Conservation (phyloP, 2,113 vertebrate genomes). For the Chauna torquata region DNA sequence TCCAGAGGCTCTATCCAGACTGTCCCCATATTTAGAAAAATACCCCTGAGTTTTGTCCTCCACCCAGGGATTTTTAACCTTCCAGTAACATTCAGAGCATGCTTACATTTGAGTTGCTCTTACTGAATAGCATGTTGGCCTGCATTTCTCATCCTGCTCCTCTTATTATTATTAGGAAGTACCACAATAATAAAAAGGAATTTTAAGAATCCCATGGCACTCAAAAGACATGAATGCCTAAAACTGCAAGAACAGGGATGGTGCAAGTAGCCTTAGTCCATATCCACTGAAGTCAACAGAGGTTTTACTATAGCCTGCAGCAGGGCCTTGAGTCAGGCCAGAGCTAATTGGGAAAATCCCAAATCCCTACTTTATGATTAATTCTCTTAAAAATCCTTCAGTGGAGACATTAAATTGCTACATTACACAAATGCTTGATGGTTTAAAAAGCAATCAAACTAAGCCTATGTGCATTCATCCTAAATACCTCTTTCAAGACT, state of each 20-base stretch:
- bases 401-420: not conserved
- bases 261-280: not conserved
- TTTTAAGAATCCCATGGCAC: not conserved
- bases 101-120: not conserved
- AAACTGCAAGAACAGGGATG: not conserved
- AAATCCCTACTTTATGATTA: not conserved
- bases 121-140: fast-evolving
- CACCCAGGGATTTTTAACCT: not conserved
- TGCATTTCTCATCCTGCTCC: not conserved
- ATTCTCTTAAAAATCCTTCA: not conserved
- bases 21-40: not conserved
- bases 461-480: not conserved
- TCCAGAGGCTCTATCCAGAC: not conserved
- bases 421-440: not conserved
- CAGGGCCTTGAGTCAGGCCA: not conserved
- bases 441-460: not conserved
- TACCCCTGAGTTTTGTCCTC: not conserved
- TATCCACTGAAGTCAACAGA: not conserved
- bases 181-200: not conserved
- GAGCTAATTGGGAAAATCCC: not conserved
- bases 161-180: too few species aligned
- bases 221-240: not conserved
- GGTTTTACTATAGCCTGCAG: not conserved
- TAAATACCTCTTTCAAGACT: not conserved
- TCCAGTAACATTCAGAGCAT: not conserved